A percentile compares a stretch with the other conserved stretches of the same genome.
These are phyloP conservation scores for Drosophila birchii DNA, from an alignment of 2,888 invertebrate genomes.

Conservation along the genomic window DNA sequence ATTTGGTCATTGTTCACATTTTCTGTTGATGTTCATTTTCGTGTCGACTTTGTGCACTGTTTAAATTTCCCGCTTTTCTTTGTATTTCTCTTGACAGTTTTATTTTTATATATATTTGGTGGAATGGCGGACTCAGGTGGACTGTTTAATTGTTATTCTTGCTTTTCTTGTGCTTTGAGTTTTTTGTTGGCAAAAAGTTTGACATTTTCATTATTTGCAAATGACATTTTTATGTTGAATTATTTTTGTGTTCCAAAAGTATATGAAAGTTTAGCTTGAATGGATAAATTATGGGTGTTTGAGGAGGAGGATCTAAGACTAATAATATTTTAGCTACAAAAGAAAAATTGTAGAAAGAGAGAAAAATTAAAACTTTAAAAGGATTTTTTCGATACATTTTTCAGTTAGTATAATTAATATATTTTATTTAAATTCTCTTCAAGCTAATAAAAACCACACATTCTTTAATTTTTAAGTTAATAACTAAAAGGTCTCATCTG, in stretches of 20 bases:
- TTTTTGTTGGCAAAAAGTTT: conserved; percentile 19
- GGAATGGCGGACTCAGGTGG: conserved; percentile 25
- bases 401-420: not conserved
- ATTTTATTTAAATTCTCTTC: not conserved
- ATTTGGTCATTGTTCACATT: conserved; percentile 42
- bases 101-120: conserved; percentile 28
- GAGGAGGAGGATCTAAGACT: not conserved
- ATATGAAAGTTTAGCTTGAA: not conserved
- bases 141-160: conserved; percentile 16
- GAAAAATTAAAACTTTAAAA: not conserved
- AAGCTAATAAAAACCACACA: not conserved
- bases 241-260: not conserved
- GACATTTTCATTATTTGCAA: conserved; percentile 23
- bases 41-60: not conserved
- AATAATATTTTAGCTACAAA: not conserved
- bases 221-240: not conserved
- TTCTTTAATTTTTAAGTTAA: not conserved
- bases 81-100: conserved; percentile 47
- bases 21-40: conserved; percentile 28
- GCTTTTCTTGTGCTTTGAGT: not conserved
- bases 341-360: too few relatives aligned
- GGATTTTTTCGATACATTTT: too few relatives aligned
- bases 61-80: conserved; percentile 45
- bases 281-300: not conserved
- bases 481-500: not conserved